These are phyloP conservation scores for Fragum fragum DNA, from an alignment of 2,888 invertebrate species.

Conservation along the genomic window DNA sequence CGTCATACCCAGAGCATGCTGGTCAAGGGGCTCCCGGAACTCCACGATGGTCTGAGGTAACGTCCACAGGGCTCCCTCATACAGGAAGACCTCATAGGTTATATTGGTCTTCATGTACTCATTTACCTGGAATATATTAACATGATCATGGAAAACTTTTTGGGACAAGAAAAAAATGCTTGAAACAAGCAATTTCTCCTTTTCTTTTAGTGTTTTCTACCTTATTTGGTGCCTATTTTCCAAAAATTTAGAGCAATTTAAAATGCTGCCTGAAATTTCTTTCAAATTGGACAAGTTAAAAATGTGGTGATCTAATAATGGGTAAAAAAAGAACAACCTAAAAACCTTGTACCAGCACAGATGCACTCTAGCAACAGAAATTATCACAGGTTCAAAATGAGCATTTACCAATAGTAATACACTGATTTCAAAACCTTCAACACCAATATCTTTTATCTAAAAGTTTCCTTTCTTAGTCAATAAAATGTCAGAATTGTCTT, in stretches of 20 bases:
- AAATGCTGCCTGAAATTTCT: not conserved
- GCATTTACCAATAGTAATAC: no score
- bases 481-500: not conserved
- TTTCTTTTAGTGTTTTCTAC: not conserved
- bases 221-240: not conserved
- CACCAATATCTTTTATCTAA: no score
- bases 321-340: no score
- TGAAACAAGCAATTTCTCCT: no score
- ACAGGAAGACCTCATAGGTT: slow-evolving; percentile 73
- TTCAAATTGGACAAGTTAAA: not conserved
- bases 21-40: slow-evolving; percentile 69
- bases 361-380: no score
- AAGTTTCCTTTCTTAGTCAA: not conserved
- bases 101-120: slow-evolving; percentile 73
- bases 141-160: no score
- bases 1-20: slow-evolving; percentile 60
- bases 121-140: slow-evolving; percentile 60
- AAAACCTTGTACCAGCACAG: no score
- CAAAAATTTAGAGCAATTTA: not conserved
- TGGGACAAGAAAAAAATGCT: no score
- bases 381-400: no score
- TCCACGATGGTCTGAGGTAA: slow-evolving; percentile 74
- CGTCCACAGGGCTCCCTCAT: slow-evolving; percentile 73
- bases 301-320: no score
- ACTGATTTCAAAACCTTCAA: no score